A percentile compares a stretch with the other conserved stretches of the same genome.
Evolutionary conservation across 1,140 invertebrate genomes (phyloP).

Genomic region (Aphidius ervi): DNA sequence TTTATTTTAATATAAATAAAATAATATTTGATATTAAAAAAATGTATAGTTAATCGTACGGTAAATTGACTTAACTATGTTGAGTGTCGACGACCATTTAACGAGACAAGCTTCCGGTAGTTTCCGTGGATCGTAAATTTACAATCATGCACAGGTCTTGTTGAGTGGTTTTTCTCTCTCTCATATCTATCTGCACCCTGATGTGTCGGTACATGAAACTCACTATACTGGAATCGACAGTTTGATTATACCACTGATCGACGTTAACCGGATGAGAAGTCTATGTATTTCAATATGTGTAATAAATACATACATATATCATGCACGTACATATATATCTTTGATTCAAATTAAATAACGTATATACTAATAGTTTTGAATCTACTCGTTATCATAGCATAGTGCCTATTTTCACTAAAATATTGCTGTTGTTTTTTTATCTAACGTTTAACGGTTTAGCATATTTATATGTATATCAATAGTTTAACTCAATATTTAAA

Average conservation of each 20-base stretch:
- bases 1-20: no score
- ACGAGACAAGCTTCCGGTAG: conserved; percentile 10
- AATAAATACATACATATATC: no score
- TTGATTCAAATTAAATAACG: no score
- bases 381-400: no score
- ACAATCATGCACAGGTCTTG: conserved; percentile 1
- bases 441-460: no score
- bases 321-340: no score
- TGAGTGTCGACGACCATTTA: conserved; percentile 5
- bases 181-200: neutral
- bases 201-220: neutral
- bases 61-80: neutral
- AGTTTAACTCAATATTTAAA: neutral
- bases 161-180: neutral
- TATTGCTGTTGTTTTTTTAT: no score
- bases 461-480: no score
- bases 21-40: neutral
- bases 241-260: conserved; percentile 19
- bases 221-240: conserved; percentile 15
- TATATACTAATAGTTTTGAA: no score
- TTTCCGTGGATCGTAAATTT: conserved; percentile 9
- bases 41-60: neutral
- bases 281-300: no score
- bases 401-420: no score
- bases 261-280: conserved; percentile 9